phyloP scores from a whole-genome alignment of 1,140 invertebrate species.

The Oryctes rhinoceros region DNA sequence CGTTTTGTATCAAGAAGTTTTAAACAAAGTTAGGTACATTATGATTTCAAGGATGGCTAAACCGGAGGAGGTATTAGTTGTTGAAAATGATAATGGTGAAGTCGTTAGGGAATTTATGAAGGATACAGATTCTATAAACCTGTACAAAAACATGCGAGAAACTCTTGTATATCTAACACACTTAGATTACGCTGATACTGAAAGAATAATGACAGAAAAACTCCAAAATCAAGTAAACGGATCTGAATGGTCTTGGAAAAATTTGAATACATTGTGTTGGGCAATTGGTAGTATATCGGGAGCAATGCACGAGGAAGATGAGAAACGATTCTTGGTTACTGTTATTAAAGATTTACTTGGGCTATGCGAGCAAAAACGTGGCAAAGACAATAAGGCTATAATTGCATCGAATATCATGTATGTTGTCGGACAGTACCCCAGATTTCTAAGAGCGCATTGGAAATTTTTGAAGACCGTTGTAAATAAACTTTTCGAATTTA shows the following conservation, averaged over 20 bases:
- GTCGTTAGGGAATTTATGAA: slow-evolving; percentile 99
- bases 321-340: slow-evolving; percentile 98
- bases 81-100: slow-evolving; percentile 99
- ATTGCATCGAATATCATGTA: slow-evolving; percentile 99
- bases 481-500: slow-evolving; percentile 99
- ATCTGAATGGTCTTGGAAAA: slow-evolving; percentile 99
- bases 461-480: slow-evolving; percentile 99
- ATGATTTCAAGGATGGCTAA: slow-evolving; percentile 99
- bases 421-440: slow-evolving; percentile 99
- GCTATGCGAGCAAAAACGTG: slow-evolving; percentile 98
- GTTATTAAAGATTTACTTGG: slow-evolving; percentile 99
- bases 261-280: slow-evolving; percentile 99
- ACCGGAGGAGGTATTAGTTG: slow-evolving; percentile 99
- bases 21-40: slow-evolving; percentile 93
- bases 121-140: slow-evolving; percentile 98
- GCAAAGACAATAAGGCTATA: slow-evolving; percentile 99
- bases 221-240: slow-evolving; percentile 99
- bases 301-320: slow-evolving; percentile 99
- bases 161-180: slow-evolving; percentile 98
- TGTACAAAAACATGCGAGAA: slow-evolving; percentile 99
- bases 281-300: slow-evolving; percentile 99
- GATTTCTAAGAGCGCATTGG: slow-evolving; percentile 99
- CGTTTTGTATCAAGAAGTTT: slow-evolving; percentile 65
- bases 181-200: slow-evolving; percentile 97
- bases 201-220: slow-evolving; percentile 99